phyloP scores from a whole-genome alignment of 2,888 invertebrate genomes.

The Caradrina kadenii region DNA sequence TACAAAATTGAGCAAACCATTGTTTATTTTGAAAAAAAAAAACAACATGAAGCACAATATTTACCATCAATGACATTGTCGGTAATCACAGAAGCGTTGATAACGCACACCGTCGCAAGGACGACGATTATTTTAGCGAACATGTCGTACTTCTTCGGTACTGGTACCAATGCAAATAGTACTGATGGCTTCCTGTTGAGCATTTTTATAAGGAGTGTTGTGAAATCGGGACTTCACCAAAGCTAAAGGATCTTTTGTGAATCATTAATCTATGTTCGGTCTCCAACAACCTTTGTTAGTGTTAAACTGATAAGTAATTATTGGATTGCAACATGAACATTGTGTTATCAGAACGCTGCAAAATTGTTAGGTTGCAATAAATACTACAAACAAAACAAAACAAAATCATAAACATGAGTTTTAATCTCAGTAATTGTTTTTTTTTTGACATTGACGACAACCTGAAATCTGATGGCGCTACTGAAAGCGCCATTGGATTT shows the following conservation, averaged over 20 bases:
- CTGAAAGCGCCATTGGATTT: no score
- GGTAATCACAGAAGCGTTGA: constrained; percentile 51
- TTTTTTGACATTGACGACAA: no score
- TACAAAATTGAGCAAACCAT: no score
- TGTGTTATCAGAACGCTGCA: no score
- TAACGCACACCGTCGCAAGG: constrained; percentile 32
- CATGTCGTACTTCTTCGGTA: constrained; percentile 38
- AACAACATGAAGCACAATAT: neutral
- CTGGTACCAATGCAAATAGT: constrained; percentile 19
- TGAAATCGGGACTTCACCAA: constrained; percentile 53
- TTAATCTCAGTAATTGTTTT: no score
- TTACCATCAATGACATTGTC: constrained; percentile 51
- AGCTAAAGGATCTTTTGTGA: constrained; percentile 12
- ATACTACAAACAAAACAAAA: no score
- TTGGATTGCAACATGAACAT: constrained; percentile 13
- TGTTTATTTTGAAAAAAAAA: neutral
- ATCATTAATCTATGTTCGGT: constrained; percentile 6
- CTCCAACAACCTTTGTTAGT: neutral
- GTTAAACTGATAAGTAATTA: constrained; percentile 32
- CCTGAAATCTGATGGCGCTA: no score
- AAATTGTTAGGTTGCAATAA: no score
- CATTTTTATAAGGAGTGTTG: constrained; percentile 42
- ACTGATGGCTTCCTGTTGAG: neutral
- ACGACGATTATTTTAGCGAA: constrained; percentile 35
- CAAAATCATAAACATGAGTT: no score